A percentile compares a stretch with the other conserved stretches of the same genome.
Evolutionary conservation across 1,140 invertebrate genomes (phyloP).

Genomic region (Bilobella aurantiaca): DNA sequence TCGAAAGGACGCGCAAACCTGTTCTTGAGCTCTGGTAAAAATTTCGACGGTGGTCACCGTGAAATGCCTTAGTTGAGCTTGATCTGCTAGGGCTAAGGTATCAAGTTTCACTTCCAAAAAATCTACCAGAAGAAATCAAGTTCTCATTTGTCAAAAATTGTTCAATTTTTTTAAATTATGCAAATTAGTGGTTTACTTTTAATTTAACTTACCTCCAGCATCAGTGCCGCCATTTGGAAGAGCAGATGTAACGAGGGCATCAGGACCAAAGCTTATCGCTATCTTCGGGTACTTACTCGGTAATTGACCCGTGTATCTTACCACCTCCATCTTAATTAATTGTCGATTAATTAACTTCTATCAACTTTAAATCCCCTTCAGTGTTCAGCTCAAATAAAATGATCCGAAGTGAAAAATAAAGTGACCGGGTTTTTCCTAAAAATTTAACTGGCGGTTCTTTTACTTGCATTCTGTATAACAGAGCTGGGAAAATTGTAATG

Average conservation of each 20-base stretch:
- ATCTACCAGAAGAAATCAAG: conserved; percentile 2
- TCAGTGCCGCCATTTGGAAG: background rate
- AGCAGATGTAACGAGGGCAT: conserved; percentile 3
- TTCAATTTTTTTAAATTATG: background rate
- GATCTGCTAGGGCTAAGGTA: conserved; percentile 20
- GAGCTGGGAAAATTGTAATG: too few relatives aligned
- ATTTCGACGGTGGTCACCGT: conserved; percentile 24
- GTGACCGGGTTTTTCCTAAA: too few relatives aligned
- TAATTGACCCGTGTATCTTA: background rate
- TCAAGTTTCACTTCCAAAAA: background rate
- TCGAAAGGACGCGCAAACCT: conserved; percentile 11
- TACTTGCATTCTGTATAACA: too few relatives aligned
- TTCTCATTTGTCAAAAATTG: background rate
- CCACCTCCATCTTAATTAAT: background rate
- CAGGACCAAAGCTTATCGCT: conserved; percentile 6
- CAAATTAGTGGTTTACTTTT: too few relatives aligned
- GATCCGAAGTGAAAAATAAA: too few relatives aligned
- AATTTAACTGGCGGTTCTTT: too few relatives aligned
- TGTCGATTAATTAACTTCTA: background rate
- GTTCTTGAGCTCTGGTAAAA: conserved; percentile 19
- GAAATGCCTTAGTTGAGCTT: conserved; percentile 26
- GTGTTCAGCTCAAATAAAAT: background rate
- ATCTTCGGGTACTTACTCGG: conserved; percentile 3
- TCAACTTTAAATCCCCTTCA: background rate
- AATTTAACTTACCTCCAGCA: background rate